These are phyloP conservation scores for Drosophila kohkoa DNA, from an alignment of 1,140 invertebrate species.

Conservation along the genomic window DNA sequence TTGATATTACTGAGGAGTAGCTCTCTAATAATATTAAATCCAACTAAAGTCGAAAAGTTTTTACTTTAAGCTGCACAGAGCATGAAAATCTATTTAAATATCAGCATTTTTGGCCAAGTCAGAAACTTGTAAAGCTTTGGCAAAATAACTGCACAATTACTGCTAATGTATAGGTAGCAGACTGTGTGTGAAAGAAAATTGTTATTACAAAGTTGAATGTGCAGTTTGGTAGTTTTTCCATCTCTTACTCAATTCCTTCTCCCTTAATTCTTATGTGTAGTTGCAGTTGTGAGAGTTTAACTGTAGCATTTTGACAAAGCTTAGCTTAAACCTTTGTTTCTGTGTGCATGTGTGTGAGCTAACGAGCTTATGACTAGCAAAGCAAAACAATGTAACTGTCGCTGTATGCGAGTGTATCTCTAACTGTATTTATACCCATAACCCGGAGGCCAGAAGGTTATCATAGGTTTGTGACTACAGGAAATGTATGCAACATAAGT, in stretches of 20 bases:
- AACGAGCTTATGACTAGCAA: conserved; percentile 62
- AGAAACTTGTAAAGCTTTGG: conserved; percentile 37
- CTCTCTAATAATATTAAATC: background rate
- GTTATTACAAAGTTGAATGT: conserved; percentile 71
- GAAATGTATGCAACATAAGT: too few species aligned
- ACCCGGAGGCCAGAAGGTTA: too few species aligned
- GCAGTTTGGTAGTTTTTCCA: conserved; percentile 58
- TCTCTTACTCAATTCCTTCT: conserved; percentile 2
- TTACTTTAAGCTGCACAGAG: background rate
- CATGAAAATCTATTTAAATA: conserved; percentile 13
- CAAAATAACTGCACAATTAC: conserved; percentile 36
- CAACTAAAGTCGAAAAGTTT: background rate
- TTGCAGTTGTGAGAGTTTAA: conserved; percentile 56
- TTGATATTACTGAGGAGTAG: background rate
- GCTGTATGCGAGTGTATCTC: background rate
- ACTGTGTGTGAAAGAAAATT: conserved; percentile 28
- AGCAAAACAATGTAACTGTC: conserved; percentile 11
- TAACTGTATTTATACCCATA: conserved; percentile 1
- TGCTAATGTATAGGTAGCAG: conserved; percentile 6
- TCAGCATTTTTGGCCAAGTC: conserved; percentile 12
- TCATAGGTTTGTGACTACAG: too few species aligned
- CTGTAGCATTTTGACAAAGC: conserved; percentile 62
- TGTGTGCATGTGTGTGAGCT: conserved; percentile 32
- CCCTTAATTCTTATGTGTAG: conserved; percentile 14
- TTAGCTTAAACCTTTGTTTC: conserved; percentile 42